Conservation (phyloP, 2,888 invertebrate genomes). For the Phyllotreta cruciferae region DNA sequence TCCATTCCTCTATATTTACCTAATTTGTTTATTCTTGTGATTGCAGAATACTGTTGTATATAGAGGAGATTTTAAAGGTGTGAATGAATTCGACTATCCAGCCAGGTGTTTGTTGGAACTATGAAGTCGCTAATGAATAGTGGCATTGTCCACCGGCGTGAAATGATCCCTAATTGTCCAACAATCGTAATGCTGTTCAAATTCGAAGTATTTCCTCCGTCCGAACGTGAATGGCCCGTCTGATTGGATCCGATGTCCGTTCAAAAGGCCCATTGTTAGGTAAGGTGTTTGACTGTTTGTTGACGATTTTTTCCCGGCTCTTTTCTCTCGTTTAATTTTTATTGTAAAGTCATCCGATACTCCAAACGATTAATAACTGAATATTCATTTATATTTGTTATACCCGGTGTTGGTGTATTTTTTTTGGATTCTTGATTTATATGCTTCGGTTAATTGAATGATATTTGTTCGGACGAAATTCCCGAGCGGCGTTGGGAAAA, state of each 20-base stretch:
- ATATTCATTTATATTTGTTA: slow-evolving; percentile 23
- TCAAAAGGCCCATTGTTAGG: slow-evolving; percentile 22
- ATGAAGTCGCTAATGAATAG: slow-evolving; percentile 44
- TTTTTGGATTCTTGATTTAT: not conserved
- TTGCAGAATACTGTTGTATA: too few species aligned
- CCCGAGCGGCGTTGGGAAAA: not conserved
- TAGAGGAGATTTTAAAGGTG: too few species aligned
- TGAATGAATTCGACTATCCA: slow-evolving; percentile 9
- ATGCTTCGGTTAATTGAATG: not conserved
- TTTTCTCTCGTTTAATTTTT: slow-evolving; percentile 11
- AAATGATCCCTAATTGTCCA: slow-evolving; percentile 61
- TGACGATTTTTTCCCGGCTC: slow-evolving; percentile 14
- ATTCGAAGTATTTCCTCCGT: slow-evolving; percentile 54
- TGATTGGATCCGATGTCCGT: slow-evolving; percentile 50
- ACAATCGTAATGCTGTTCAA: slow-evolving; percentile 57
- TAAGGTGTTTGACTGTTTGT: slow-evolving; percentile 22
- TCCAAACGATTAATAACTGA: slow-evolving; percentile 6
- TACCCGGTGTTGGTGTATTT: not conserved
- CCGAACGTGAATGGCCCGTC: slow-evolving; percentile 54
- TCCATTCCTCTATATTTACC: too few species aligned
- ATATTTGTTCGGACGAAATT: not conserved
- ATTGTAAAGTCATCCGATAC: slow-evolving; percentile 17
- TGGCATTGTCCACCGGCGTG: slow-evolving; percentile 58
- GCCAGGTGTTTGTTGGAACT: slow-evolving; percentile 22
- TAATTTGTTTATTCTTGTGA: too few species aligned